Evolutionary conservation across 1,140 invertebrate species (phyloP), one percentile per base, ranked within the genome.

Genomic region (Philopotamus ludificatus): DNA sequence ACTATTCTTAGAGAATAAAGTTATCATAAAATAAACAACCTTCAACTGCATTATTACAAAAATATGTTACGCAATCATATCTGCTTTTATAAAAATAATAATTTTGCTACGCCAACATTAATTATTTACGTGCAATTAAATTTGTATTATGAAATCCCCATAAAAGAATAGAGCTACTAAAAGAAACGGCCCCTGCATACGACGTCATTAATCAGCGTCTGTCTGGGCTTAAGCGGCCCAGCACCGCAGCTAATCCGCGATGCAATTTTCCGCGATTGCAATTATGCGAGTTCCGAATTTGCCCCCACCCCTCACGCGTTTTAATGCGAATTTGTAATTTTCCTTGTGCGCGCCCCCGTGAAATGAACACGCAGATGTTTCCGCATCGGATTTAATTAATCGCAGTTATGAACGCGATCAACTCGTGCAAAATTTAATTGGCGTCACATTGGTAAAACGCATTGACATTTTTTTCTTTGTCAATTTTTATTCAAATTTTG

Each of bases 221-320:
- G 22, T 26, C 20, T 60, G 57, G 44, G 57, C 55, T 57, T 60
- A 66, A 60, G 64, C 64, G 57, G 64, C 55, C 54, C 58, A 59
- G 59, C 63, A 50, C 51, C 34, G 28, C 57, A 34, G 63, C 58
- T 65, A 65, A 65, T 65, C 53, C 63, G 18, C 42, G 44, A 23
- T 65, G 63, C 63, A 65, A 65, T 65, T 65, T 65, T 65, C 63
- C 51, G 26, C 63, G 53, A 47, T 44, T 65, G 63, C 63, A 65
- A 65, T 65, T 65, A 65, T 44, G 16, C n/a, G n/a, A n/a, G 16
- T 16, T 28, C 44, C 59, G 49, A 51, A 51, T 54, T 53, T 23
- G 21, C 54, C 54, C 28, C 12, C 28, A 12, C 4, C 28, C 28
- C 28, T 34, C 4, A 34, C 28, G 28, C 28, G 28, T 34, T 34